Evolutionary conservation across 2,888 invertebrate genomes (phyloP).

Genomic region (Glyphotaelius pellucidus): DNA sequence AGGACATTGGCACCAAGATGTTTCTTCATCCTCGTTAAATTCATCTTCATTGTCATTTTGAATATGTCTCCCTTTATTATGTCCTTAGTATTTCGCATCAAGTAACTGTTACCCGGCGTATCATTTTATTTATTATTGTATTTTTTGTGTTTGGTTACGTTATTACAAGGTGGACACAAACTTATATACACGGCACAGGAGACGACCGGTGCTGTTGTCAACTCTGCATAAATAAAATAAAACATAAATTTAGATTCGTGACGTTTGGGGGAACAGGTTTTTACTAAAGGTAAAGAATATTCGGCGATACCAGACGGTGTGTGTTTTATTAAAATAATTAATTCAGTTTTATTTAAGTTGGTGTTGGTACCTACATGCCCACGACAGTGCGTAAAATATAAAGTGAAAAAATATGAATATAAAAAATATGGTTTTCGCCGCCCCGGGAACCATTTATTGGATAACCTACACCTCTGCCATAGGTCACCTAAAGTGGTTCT

Average conservation of each 20-base stretch:
- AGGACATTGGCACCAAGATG: too few relatives aligned
- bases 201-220: slow-evolving; percentile 35
- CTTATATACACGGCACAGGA: not conserved
- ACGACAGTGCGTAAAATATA: too few relatives aligned
- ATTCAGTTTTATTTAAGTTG: not conserved
- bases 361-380: too few relatives aligned
- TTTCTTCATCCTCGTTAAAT: not conserved
- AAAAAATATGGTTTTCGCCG: too few relatives aligned
- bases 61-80: not conserved
- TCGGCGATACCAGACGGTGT: too few relatives aligned
- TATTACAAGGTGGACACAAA: not conserved
- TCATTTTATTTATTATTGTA: not conserved
- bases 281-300: not conserved
- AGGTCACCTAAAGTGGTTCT: too few relatives aligned
- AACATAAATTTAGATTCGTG: slow-evolving; percentile 34
- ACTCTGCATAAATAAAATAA: slow-evolving; percentile 44
- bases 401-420: too few relatives aligned
- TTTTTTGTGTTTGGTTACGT: not conserved
- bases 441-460: too few relatives aligned
- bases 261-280: slow-evolving; percentile 18
- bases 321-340: not conserved
- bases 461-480: too few relatives aligned
- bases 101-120: not conserved
- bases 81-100: not conserved
- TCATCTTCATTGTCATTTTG: not conserved